phyloP scores from a whole-genome alignment of 2,888 invertebrate species.

The Achlya flavicornis region DNA sequence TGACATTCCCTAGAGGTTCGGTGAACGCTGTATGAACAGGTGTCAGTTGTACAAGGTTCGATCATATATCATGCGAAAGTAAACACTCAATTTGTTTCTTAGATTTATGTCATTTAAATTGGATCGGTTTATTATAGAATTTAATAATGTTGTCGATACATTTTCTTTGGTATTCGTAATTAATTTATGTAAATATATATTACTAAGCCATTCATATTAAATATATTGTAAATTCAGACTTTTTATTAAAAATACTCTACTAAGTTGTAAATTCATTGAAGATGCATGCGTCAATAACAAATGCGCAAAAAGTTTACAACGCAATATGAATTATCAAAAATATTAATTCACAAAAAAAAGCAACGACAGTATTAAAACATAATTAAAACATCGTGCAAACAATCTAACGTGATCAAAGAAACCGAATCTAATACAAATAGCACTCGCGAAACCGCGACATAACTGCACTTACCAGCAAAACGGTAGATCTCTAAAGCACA shows the following conservation, averaged over 20 bases:
- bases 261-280: neutral
- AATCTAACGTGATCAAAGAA: conserved; percentile 36
- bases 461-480: conserved; percentile 32
- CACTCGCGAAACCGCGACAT: conserved; percentile 29
- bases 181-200: too few relatives aligned
- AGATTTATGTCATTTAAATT: neutral
- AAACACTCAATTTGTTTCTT: neutral
- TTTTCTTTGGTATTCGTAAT: too few relatives aligned
- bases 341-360: neutral
- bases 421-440: conserved; percentile 36
- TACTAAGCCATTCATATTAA: too few relatives aligned
- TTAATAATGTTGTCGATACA: too few relatives aligned
- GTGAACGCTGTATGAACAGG: conserved; percentile 4
- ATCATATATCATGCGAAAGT: conserved; percentile 1
- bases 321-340: neutral
- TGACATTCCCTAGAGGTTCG: conserved; percentile 1
- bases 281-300: neutral
- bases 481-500: conserved; percentile 11
- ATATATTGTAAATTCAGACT: too few relatives aligned
- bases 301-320: neutral
- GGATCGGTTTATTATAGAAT: neutral
- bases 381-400: conserved; percentile 29
- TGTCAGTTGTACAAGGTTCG: conserved; percentile 10
- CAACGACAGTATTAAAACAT: conserved; percentile 19
- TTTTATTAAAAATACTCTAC: too few relatives aligned